Conservation (phyloP, 2,888 invertebrate species). For the Meliscaeva auricollis region DNA sequence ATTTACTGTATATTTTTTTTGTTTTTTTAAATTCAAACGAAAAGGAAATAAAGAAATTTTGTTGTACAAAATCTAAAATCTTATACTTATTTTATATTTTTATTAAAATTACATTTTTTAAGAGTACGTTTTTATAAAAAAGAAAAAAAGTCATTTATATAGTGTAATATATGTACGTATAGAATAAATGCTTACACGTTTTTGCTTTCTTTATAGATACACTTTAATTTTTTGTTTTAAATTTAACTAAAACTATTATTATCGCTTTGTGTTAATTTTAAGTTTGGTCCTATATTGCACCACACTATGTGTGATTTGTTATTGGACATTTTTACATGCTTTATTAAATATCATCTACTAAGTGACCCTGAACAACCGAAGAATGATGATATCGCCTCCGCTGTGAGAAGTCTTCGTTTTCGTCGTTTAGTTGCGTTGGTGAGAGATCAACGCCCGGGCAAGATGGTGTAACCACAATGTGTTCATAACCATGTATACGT, state of each 20-base stretch:
- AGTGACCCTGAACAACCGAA: conserved; percentile 88
- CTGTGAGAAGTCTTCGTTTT: conserved; percentile 97
- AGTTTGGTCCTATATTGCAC: conserved; percentile 56
- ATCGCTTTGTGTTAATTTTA: conserved; percentile 59
- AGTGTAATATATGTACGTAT: conserved; percentile 23
- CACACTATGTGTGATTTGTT: conserved; percentile 34
- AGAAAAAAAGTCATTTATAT: conserved; percentile 47
- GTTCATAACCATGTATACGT: conserved; percentile 92
- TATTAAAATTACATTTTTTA: conserved; percentile 33
- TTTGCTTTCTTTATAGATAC: conserved; percentile 43
- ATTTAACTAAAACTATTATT: conserved; percentile 69
- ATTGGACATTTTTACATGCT: conserved; percentile 5
- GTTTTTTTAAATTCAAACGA: neutral
- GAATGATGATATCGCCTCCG: conserved; percentile 97
- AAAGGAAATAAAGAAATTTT: conserved; percentile 10
- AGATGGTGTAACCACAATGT: conserved; percentile 93
- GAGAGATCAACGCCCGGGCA: conserved; percentile 92
- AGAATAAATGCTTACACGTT: conserved; percentile 57
- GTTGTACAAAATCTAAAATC: conserved; percentile 37
- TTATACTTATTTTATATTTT: conserved; percentile 12
- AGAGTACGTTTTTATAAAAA: conserved; percentile 43
- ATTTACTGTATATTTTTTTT: conserved; percentile 9
- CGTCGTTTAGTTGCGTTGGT: conserved; percentile 95
- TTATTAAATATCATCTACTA: conserved; percentile 80
- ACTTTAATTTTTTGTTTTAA: conserved; percentile 47